These are phyloP conservation scores for Druon quercuslanigerum DNA, from an alignment of 1,140 invertebrate genomes.

Conservation along the genomic window DNA sequence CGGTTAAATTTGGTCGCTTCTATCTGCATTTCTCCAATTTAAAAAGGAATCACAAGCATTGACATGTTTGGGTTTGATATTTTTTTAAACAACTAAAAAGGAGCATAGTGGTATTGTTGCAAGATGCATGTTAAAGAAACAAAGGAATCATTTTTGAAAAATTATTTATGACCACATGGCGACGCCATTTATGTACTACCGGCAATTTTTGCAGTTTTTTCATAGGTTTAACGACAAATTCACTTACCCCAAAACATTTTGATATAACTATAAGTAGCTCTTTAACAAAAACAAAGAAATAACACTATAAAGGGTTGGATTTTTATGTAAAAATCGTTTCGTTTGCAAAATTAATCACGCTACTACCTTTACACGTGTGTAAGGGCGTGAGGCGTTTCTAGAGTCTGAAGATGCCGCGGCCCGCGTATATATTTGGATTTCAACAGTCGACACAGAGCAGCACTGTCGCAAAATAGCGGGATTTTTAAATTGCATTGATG, in stretches of 20 bases:
- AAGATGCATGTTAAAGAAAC: neutral
- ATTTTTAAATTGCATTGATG: too few species aligned
- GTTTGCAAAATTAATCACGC: too few species aligned
- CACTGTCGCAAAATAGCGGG: too few species aligned
- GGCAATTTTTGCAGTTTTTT: conserved; percentile 39
- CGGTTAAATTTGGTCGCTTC: neutral
- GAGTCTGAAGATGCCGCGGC: too few species aligned
- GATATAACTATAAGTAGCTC: conserved; percentile 36
- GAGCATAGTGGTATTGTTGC: conserved; percentile 16
- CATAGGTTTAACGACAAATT: conserved; percentile 23
- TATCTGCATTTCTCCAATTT: neutral
- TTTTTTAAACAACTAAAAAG: neutral
- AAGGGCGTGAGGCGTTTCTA: too few species aligned
- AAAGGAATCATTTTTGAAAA: conserved; percentile 14
- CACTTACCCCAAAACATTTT: conserved; percentile 76
- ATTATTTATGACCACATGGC: conserved; percentile 58
- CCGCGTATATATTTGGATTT: too few species aligned
- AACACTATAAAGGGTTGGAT: neutral
- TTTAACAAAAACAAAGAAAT: conserved; percentile 25
- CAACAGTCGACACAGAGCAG: too few species aligned
- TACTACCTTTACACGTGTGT: too few species aligned
- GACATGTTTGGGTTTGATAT: neutral
- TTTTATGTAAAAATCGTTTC: neutral
- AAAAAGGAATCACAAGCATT: neutral
- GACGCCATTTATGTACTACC: conserved; percentile 61